phyloP scores from a whole-genome alignment of 2,888 invertebrate genomes.

The Drosophila tripunctata region DNA sequence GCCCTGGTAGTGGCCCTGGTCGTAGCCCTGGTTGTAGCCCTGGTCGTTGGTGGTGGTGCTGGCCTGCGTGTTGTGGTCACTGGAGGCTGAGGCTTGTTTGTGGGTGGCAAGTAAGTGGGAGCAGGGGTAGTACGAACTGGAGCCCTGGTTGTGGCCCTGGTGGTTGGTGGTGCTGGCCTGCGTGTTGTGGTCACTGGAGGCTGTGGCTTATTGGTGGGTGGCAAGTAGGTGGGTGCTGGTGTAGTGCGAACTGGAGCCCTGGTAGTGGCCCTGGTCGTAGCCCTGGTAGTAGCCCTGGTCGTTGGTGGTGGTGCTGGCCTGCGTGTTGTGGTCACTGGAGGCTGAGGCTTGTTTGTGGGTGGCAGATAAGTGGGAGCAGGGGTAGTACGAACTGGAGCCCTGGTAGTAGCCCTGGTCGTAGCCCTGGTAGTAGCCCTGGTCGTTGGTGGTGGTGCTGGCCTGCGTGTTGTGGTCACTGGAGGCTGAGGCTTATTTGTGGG shows the following conservation, averaged over 20 bases:
- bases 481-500: constrained; percentile 54
- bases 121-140: constrained; percentile 9
- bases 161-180: constrained; percentile 31
- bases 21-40: not conserved
- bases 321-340: constrained; percentile 42
- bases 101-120: constrained; percentile 42
- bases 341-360: constrained; percentile 54
- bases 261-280: constrained; percentile 14
- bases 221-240: constrained; percentile 43
- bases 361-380: constrained; percentile 55
- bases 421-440: constrained; percentile 39
- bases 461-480: constrained; percentile 39
- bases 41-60: constrained; percentile 43
- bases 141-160: constrained; percentile 26
- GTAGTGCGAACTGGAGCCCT: constrained; percentile 22
- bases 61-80: constrained; percentile 38
- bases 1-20: constrained; percentile 20
- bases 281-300: constrained; percentile 9
- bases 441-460: constrained; percentile 45
- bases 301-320: constrained; percentile 26
- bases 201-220: not conserved
- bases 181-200: not conserved
- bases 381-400: constrained; percentile 56
- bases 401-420: constrained; percentile 36
- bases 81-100: constrained; percentile 52